These are phyloP conservation scores for Parapristionchus giblindavisi DNA, from an alignment of 2,888 invertebrate species.

Conservation along the genomic window DNA sequence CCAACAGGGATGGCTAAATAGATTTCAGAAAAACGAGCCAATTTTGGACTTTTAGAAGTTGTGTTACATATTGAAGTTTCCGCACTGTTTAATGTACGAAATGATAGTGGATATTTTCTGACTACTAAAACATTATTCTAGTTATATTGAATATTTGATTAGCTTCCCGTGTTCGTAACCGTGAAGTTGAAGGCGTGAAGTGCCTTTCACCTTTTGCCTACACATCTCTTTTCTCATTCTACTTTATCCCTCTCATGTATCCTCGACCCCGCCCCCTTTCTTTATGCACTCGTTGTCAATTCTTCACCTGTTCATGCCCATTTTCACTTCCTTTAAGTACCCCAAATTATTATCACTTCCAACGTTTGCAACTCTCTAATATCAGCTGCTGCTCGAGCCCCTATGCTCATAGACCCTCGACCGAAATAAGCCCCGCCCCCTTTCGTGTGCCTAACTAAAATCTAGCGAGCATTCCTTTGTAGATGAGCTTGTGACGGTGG, in stretches of 20 bases:
- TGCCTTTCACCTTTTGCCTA: not conserved
- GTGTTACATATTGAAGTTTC: too few species aligned
- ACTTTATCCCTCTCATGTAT: not conserved
- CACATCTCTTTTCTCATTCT: too few species aligned
- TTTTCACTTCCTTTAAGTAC: not conserved
- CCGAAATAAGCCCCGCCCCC: not conserved
- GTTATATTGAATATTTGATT: too few species aligned
- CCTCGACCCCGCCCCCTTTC: not conserved
- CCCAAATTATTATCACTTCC: not conserved
- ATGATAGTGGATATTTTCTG: too few species aligned
- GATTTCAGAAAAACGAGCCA: too few species aligned
- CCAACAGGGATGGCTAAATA: too few species aligned
- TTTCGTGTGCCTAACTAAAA: too few species aligned
- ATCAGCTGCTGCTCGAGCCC: not conserved
- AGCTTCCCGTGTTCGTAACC: not conserved
- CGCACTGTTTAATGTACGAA: too few species aligned
- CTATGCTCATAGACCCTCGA: not conserved
- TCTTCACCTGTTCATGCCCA: slow-evolving; percentile 14
- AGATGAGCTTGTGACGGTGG: not conserved
- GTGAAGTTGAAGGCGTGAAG: not conserved
- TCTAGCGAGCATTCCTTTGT: not conserved
- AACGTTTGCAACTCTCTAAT: not conserved
- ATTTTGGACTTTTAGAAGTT: too few species aligned
- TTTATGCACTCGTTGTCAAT: not conserved
- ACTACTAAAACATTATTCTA: too few species aligned